phyloP scores from a whole-genome alignment of 2,113 vertebrate species.

The Dicrurus megarhynchus region DNA sequence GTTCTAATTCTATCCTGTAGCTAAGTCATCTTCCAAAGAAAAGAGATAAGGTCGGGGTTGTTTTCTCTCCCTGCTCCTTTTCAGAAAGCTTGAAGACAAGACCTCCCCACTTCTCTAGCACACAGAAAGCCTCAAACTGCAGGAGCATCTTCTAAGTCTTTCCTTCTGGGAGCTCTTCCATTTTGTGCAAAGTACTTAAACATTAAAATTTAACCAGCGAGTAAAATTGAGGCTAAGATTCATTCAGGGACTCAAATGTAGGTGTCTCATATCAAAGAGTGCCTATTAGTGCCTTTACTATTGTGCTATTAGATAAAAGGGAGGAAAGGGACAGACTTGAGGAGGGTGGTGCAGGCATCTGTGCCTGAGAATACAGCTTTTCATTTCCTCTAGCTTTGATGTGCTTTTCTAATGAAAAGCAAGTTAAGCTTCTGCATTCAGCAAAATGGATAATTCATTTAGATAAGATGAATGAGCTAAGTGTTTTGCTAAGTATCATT shows the following conservation, averaged over 20 bases:
- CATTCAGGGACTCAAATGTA: background rate
- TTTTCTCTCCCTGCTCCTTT: background rate
- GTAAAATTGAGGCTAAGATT: slow-evolving; percentile 8
- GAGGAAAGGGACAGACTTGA: background rate
- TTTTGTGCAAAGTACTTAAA: background rate
- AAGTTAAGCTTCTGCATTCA: background rate
- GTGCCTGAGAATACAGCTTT: background rate
- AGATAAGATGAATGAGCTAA: background rate
- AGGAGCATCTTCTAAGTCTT: background rate
- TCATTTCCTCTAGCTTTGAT: background rate
- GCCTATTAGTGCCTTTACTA: background rate
- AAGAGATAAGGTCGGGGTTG: background rate
- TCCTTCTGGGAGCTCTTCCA: background rate
- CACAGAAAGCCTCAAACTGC: background rate
- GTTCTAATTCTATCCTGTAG: background rate
- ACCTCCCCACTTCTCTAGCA: background rate
- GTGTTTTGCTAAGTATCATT: background rate
- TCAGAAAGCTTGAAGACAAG: background rate
- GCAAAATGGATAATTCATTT: background rate
- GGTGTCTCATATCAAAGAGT: background rate
- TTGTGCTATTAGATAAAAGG: background rate
- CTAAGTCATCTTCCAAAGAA: background rate
- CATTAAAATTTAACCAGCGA: slow-evolving; percentile 1
- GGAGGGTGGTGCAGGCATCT: background rate
- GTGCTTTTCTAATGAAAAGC: background rate